Base-by-base conservation (phyloP, 2,113 vertebrate species). In the Sceloporus undulatus region DNA sequence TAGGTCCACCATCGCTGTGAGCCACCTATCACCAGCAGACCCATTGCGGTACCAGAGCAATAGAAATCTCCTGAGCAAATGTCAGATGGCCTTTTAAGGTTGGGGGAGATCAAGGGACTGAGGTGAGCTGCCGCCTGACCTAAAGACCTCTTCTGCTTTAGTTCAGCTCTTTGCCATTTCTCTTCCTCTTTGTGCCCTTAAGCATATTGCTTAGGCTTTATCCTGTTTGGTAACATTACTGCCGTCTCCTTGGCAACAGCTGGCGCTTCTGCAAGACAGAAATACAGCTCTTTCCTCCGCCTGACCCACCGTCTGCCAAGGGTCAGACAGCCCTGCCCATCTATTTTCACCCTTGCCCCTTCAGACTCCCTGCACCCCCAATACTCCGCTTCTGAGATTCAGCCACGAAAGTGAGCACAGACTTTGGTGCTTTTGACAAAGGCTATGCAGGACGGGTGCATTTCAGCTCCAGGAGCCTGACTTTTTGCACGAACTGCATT, bases 241-340 rank as follows among this genome's bases (percentile, higher is more conserved):
- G 85, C 85, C 75, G 95, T 96, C 92, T 82, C 94, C 93, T 95
- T 68, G 86, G 92, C 92, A 95, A 95, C 95, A 95, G 78, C 89
- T 94, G 92, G 89, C 85, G 91, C 54, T 68, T 76, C 92, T 92
- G 92, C 93, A 75, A 40, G 29, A 29, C 23, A 34, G n/a, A 88
- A 88, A 84, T 16, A 34, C 65, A 27, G 48, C 27, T 80, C 83
- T 78, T 70, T n/a, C 34, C n/a, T 65, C 27, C 25, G 9, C 42
- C 21, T 29, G 40, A 23, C 27, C 42, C 56, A 79, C 68, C 27
- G 29, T 66, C 59, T 75, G 34, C 77, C 13, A 3, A 76, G 87
- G 85, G 85, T 80, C 21, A 38, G 81, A 66, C 23, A 38, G 81
- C 52, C n/a, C 75, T 29, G 29, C 13, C 48, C 74, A 38, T 40